A percentile compares a stretch with the other conserved stretches of the same genome.
Conservation (phyloP, 2,797 vertebrate genomes). For the Squalus acanthias region DNA sequence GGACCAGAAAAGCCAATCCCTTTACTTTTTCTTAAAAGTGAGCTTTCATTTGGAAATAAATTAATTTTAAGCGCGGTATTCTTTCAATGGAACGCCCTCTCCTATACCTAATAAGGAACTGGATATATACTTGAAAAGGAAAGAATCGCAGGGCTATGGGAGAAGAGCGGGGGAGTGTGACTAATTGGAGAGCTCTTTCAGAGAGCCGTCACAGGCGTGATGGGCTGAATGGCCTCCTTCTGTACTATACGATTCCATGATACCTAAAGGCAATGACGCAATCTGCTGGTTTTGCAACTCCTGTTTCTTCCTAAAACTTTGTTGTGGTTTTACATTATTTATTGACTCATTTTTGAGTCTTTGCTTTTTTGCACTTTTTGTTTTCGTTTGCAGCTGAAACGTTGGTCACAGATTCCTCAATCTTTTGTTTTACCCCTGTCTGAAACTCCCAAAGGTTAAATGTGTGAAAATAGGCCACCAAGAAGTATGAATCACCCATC, state of each 20-base stretch:
- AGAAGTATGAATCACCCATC: neutral
- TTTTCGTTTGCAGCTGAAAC: neutral
- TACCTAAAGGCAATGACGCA: neutral
- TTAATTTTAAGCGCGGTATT: neutral
- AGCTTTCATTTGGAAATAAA: neutral
- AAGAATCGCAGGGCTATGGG: neutral
- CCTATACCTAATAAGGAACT: neutral
- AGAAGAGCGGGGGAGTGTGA: neutral
- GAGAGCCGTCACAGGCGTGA: neutral
- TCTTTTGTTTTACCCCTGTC: neutral
- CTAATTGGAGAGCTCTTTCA: neutral
- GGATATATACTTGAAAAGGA: neutral
- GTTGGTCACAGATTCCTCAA: neutral
- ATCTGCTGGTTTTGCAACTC: neutral
- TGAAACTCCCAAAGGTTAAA: conserved; percentile 13
- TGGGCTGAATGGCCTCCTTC: neutral
- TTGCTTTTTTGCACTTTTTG: neutral
- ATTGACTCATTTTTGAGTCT: neutral
- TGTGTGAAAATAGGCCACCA: conserved; percentile 11
- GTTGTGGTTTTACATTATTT: neutral
- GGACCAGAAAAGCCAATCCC: neutral
- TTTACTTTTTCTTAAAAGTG: neutral
- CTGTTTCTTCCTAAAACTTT: neutral
- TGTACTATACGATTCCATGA: neutral
- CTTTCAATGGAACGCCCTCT: neutral